Evolutionary conservation across 2,113 vertebrate species (phyloP).

Genomic region (Rhombomys opimus): DNA sequence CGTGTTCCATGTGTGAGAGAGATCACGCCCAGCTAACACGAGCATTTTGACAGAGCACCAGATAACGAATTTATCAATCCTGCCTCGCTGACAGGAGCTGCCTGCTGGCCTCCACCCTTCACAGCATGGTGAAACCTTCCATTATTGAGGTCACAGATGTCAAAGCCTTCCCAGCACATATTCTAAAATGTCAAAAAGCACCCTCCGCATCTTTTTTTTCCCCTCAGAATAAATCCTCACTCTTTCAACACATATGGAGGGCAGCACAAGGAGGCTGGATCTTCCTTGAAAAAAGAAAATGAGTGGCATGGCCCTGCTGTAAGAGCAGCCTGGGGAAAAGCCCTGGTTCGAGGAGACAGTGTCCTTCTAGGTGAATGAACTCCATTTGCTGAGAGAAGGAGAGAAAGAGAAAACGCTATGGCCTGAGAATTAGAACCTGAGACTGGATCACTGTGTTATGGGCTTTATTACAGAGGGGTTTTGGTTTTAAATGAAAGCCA

Average conservation of each 20-base stretch:
- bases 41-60: constrained; percentile 68
- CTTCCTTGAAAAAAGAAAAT: background rate
- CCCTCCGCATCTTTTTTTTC: background rate
- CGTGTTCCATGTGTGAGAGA: constrained; percentile 48
- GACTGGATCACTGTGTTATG: too few species aligned
- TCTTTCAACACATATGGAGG: background rate
- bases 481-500: background rate
- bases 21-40: constrained; percentile 67
- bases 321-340: too few species aligned
- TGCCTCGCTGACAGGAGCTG: constrained; percentile 65
- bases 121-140: background rate
- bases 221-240: constrained; percentile 14
- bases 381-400: too few species aligned
- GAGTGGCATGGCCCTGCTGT: accelerated
- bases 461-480: background rate
- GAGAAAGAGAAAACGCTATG: background rate
- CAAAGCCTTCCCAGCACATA: background rate
- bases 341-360: too few species aligned
- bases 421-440: background rate
- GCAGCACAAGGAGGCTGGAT: background rate
- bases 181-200: constrained; percentile 61
- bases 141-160: constrained; percentile 72
- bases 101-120: constrained; percentile 37
- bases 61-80: constrained; percentile 65
- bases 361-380: background rate